Conservation (phyloP, 2,113 vertebrate species). For the Trichechus manatus region DNA sequence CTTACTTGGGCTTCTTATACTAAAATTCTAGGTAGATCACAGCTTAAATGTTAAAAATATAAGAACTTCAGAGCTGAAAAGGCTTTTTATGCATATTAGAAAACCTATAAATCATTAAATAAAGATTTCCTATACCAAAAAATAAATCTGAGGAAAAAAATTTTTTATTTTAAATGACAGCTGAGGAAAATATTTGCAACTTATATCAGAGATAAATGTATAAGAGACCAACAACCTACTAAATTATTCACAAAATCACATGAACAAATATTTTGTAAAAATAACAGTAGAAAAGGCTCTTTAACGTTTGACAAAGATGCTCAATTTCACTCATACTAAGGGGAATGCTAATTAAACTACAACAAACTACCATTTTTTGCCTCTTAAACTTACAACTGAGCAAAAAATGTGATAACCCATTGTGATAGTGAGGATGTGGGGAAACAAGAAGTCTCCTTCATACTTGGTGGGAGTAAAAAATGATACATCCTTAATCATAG, state of each 20-base stretch:
- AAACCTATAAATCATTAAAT: constrained; percentile 6
- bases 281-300: background rate
- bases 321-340: background rate
- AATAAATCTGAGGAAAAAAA: background rate
- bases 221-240: background rate
- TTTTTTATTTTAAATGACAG: background rate
- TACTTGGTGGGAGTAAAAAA: background rate
- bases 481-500: background rate
- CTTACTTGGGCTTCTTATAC: background rate
- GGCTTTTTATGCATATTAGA: background rate
- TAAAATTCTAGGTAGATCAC: background rate
- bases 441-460: background rate
- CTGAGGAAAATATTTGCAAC: constrained; percentile 22
- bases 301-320: background rate
- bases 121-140: background rate
- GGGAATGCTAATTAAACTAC: background rate
- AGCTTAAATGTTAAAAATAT: constrained; percentile 5
- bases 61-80: background rate
- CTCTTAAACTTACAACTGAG: background rate
- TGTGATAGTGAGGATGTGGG: background rate
- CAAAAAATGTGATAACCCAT: background rate
- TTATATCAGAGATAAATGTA: background rate
- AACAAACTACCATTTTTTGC: background rate
- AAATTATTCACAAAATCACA: constrained; percentile 27
- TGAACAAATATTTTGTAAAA: background rate